Percentiles rank a stretch among this genome's conserved stretches.
Conservation (phyloP, 2,113 vertebrate genomes). For the Xerus inauris region DNA sequence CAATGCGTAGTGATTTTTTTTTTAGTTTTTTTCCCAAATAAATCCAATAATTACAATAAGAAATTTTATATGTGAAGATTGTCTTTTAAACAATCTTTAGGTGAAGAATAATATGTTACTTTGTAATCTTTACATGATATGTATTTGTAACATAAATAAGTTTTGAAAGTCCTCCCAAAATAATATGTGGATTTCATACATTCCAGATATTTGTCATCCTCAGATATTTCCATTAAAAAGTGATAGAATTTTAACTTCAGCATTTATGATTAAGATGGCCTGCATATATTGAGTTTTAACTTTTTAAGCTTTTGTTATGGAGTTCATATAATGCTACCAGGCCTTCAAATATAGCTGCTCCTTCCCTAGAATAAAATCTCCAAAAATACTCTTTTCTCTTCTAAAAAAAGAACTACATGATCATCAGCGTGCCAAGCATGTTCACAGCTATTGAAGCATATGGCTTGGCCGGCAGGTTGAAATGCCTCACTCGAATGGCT, state of each 20-base stretch:
- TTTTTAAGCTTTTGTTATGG: not conserved
- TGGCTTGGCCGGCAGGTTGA: not conserved
- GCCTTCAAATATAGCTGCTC: constrained; percentile 3
- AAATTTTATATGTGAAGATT: constrained; percentile 88
- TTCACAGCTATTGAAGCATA: not conserved
- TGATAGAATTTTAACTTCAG: not conserved
- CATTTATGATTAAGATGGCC: constrained; percentile 8
- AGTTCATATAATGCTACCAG: not conserved
- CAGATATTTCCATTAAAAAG: constrained; percentile 31
- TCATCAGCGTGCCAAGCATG: not conserved
- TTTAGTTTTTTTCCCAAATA: constrained; percentile 91
- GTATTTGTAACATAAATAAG: not conserved
- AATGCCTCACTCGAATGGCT: not conserved
- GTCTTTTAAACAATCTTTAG: constrained; percentile 83
- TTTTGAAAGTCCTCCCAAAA: constrained; percentile 47
- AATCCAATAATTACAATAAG: constrained; percentile 89
- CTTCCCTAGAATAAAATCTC: not conserved
- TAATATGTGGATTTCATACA: not conserved
- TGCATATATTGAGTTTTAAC: not conserved
- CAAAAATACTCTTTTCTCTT: not conserved
- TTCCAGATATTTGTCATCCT: no score
- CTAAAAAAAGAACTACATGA: not conserved
- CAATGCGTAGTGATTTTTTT: constrained; percentile 82
- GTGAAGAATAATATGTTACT: not conserved
- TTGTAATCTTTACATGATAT: not conserved